phyloP scores from a whole-genome alignment of 2,797 vertebrate genomes.

The Cyprinella venusta region DNA sequence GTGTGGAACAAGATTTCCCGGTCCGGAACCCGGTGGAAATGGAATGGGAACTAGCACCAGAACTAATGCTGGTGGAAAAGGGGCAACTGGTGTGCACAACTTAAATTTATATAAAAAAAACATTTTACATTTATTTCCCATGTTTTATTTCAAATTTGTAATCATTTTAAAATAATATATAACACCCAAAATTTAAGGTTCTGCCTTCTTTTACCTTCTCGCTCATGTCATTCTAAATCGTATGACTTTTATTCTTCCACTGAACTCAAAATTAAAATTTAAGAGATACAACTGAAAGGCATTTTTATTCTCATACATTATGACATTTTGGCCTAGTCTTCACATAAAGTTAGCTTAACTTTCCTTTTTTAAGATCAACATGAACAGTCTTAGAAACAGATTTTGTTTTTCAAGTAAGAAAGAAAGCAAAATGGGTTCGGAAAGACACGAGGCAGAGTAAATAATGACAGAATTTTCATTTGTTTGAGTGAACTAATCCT shows the following conservation, averaged over 20 bases:
- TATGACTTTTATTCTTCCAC: not conserved
- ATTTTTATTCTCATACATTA: no score
- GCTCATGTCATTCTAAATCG: not conserved
- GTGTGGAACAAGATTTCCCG: not conserved
- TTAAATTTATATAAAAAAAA: not conserved
- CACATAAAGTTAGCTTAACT: not conserved
- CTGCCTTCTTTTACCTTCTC: not conserved
- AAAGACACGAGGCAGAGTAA: not conserved
- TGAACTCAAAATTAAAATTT: no score
- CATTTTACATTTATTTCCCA: not conserved
- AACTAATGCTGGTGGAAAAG: not conserved
- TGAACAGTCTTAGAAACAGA: not conserved
- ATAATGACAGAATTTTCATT: not conserved
- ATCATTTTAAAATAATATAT: not conserved
- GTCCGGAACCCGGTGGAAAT: not conserved
- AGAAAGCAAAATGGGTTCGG: not conserved
- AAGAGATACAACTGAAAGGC: no score
- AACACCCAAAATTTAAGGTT: not conserved
- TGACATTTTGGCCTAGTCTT: not conserved
- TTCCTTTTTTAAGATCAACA: not conserved
- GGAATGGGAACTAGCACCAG: not conserved
- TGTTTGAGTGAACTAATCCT: not conserved
- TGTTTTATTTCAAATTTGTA: not conserved
- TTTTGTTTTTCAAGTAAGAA: not conserved
- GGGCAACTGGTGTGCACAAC: not conserved